Evolutionary conservation across 2,113 vertebrate species (phyloP).

Genomic region (Butorides virescens): DNA sequence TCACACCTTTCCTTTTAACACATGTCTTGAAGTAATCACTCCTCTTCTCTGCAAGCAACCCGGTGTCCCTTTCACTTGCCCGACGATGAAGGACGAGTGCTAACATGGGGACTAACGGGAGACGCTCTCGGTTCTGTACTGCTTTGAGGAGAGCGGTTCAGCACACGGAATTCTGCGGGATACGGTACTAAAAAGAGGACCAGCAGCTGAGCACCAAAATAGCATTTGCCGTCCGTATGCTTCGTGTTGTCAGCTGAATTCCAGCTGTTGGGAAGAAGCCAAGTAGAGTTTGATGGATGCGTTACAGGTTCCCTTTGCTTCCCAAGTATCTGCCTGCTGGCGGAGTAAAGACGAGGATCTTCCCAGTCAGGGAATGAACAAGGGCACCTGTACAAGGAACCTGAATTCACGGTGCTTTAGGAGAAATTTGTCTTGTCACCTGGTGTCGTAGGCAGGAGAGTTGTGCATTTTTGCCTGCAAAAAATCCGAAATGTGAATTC

Average conservation of each 20-base stretch:
- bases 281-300: not conserved
- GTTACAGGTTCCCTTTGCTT: not conserved
- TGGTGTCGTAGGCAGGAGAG: not conserved
- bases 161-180: not conserved
- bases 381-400: not conserved
- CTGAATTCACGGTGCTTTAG: not conserved
- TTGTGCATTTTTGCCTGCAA: accelerated
- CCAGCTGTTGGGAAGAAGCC: not conserved
- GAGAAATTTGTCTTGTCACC: not conserved
- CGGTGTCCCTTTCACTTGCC: not conserved
- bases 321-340: not conserved
- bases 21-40: not conserved
- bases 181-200: not conserved
- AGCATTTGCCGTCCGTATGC: not conserved
- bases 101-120: not conserved
- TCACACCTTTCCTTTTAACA: not conserved
- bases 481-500: not conserved
- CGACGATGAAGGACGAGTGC: not conserved
- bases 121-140: not conserved
- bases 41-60: not conserved
- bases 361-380: not conserved
- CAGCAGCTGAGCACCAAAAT: not conserved
- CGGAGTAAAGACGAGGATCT: not conserved
- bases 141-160: not conserved
- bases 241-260: not conserved